phyloP scores from a whole-genome alignment of 2,888 invertebrate genomes.

The Agrotis ipsilon region DNA sequence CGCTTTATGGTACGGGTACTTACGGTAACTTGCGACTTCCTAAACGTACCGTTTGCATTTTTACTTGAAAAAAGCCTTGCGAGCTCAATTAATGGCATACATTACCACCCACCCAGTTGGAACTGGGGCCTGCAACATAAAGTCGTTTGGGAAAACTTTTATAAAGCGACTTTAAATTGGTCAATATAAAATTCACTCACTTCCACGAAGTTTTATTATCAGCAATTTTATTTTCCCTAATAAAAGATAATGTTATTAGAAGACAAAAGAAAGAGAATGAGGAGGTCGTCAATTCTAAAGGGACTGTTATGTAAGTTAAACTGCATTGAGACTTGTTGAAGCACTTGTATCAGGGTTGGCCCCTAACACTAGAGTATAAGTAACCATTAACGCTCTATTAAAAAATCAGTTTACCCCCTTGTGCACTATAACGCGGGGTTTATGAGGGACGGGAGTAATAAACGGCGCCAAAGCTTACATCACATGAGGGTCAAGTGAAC shows the following conservation, averaged over 20 bases:
- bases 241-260: conserved; percentile 51
- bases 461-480: conserved; percentile 75
- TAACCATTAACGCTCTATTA: conserved; percentile 80
- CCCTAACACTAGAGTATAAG: conserved; percentile 68
- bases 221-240: conserved; percentile 61
- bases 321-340: conserved; percentile 33
- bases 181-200: conserved; percentile 70
- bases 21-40: conserved; percentile 65
- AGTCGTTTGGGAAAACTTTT: conserved; percentile 70
- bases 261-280: conserved; percentile 57
- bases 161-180: conserved; percentile 72
- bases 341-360: conserved; percentile 44
- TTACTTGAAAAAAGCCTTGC: conserved; percentile 53
- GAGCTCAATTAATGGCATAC: conserved; percentile 63
- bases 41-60: conserved; percentile 52
- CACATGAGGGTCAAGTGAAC: conserved; percentile 78
- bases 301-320: conserved; percentile 34
- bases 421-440: conserved; percentile 78
- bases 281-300: conserved; percentile 17
- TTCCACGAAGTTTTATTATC: conserved; percentile 67
- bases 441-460: conserved; percentile 78
- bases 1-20: conserved; percentile 63
- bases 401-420: conserved; percentile 79
- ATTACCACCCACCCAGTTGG: conserved; percentile 55
- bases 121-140: conserved; percentile 61